These are phyloP conservation scores for Nyctereutes procyonoides DNA, from an alignment of 2,113 vertebrate genomes.

Conservation along the genomic window DNA sequence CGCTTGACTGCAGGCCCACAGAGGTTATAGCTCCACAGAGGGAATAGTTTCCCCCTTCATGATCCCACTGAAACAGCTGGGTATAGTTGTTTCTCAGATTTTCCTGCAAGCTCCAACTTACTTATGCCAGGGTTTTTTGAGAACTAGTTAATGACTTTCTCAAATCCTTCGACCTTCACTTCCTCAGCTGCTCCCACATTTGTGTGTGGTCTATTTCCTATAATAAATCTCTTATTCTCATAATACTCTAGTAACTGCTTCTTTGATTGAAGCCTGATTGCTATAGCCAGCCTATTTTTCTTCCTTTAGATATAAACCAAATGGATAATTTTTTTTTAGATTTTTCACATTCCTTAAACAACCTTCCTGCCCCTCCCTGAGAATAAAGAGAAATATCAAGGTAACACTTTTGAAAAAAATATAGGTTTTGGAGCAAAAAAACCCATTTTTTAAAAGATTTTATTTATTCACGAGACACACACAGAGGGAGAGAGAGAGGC, in stretches of 20 bases:
- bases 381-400: not conserved
- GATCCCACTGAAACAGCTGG: not conserved
- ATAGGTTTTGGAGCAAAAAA: not conserved
- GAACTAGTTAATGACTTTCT: not conserved
- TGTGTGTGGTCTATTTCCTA: not conserved
- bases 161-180: not conserved
- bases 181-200: not conserved
- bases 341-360: slow-evolving; percentile 21
- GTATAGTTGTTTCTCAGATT: not conserved
- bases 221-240: not conserved
- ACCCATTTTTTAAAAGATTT: too few relatives aligned
- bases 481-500: too few relatives aligned
- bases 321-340: not conserved
- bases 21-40: not conserved
- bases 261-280: not conserved
- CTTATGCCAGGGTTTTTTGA: not conserved
- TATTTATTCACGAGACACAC: too few relatives aligned
- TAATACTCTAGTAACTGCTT: not conserved
- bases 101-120: not conserved
- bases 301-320: not conserved
- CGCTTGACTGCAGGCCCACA: not conserved
- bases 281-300: not conserved
- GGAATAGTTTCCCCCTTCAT: not conserved
- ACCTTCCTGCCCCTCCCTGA: too few relatives aligned
- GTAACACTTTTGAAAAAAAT: not conserved